Conservation (phyloP, 2,888 invertebrate genomes). For the Neuroscelio doddi region DNA sequence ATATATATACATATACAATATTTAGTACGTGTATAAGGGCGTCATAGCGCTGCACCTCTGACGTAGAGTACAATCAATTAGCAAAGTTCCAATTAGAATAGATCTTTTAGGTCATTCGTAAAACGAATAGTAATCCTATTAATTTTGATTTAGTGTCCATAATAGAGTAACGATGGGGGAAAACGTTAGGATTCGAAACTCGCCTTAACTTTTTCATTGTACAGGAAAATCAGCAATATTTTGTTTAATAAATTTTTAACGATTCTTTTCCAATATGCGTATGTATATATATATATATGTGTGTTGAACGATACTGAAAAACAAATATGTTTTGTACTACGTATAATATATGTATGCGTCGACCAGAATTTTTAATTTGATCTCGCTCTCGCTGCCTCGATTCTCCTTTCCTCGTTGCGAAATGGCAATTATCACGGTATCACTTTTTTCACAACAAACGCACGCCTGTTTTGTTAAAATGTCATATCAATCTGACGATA, state of each 20-base stretch:
- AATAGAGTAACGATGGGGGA: not conserved
- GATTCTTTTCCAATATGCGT: conserved; percentile 16
- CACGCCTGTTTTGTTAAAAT: too few relatives aligned
- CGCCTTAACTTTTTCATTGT: too few relatives aligned
- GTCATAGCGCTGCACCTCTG: conserved; percentile 61
- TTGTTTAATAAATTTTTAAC: too few relatives aligned
- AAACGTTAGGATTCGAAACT: conserved; percentile 29
- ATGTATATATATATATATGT: conserved; percentile 4
- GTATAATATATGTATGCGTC: conserved; percentile 1
- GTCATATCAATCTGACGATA: too few relatives aligned
- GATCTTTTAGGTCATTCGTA: conserved; percentile 47
- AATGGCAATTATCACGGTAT: conserved; percentile 4
- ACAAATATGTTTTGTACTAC: conserved; percentile 1
- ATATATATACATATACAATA: conserved; percentile 23
- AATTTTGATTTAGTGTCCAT: conserved; percentile 13
- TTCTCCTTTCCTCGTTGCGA: conserved; percentile 26
- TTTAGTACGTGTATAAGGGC: conserved; percentile 31
- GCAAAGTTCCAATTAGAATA: conserved; percentile 64
- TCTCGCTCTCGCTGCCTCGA: conserved; percentile 28
- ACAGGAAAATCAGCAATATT: too few relatives aligned
- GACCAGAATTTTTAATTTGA: conserved; percentile 45
- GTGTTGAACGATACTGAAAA: not conserved
- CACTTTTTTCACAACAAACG: too few relatives aligned
- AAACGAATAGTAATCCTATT: conserved; percentile 21
- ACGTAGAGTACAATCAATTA: conserved; percentile 69